Conservation (phyloP, 2,888 invertebrate species). For the Anodontia alba region DNA sequence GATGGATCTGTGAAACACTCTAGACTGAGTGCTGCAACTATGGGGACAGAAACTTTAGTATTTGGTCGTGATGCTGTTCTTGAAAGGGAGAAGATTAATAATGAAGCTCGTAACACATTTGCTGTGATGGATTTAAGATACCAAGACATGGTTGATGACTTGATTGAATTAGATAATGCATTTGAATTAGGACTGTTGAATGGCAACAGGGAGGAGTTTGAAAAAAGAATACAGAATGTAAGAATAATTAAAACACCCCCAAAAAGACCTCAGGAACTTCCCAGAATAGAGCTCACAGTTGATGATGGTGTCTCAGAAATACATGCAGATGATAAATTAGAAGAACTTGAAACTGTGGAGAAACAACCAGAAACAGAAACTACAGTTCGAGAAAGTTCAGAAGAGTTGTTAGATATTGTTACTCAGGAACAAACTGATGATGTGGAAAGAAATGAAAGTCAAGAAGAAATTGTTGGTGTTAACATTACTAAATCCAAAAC, state of each 20-base stretch:
- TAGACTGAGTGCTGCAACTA: conserved; percentile 50
- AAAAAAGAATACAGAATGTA: conserved; percentile 47
- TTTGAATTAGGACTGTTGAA: conserved; percentile 57
- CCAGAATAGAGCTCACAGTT: conserved; percentile 35
- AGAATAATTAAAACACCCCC: conserved; percentile 55
- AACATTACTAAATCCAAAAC: too few relatives aligned
- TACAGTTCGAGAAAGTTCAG: neutral
- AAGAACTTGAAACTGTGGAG: neutral
- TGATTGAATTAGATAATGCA: conserved; percentile 72
- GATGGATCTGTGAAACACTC: conserved; percentile 56
- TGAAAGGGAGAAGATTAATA: conserved; percentile 73
- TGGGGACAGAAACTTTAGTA: conserved; percentile 36
- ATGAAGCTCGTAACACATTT: conserved; percentile 70
- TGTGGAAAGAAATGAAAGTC: neutral
- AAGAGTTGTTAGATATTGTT: neutral
- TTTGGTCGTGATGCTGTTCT: conserved; percentile 71
- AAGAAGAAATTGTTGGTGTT: neutral
- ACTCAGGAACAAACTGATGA: neutral
- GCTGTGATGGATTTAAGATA: conserved; percentile 72
- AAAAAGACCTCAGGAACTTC: conserved; percentile 29
- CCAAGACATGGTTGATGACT: conserved; percentile 66
- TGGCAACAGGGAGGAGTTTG: conserved; percentile 51
- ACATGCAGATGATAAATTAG: conserved; percentile 7
- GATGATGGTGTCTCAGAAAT: conserved; percentile 18
- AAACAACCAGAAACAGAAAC: neutral